Evolutionary conservation across 2,113 vertebrate species (phyloP).

Genomic region (Patagioenas fasciata): DNA sequence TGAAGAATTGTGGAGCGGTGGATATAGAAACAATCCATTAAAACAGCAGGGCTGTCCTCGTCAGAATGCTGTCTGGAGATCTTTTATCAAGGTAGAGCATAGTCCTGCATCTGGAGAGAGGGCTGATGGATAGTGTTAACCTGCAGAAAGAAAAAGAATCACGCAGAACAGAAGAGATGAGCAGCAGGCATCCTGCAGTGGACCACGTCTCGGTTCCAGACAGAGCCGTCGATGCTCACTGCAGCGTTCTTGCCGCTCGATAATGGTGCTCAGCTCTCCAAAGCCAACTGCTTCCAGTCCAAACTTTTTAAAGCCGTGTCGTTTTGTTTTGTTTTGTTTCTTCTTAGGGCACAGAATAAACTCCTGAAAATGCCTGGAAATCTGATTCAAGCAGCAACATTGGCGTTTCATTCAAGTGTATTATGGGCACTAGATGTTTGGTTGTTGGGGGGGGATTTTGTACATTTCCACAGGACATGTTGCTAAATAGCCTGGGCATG

Average conservation of each 20-base stretch:
- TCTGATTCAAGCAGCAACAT: neutral
- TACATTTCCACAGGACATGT: conserved; percentile 17
- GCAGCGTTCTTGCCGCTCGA: neutral
- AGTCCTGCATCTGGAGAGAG: neutral
- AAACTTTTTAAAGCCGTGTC: neutral
- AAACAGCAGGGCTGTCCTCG: neutral
- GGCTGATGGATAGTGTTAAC: neutral
- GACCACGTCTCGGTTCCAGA: neutral
- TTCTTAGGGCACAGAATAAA: neutral
- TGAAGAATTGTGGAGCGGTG: neutral
- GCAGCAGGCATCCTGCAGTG: neutral
- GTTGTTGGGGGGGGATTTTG: neutral
- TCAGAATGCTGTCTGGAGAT: neutral
- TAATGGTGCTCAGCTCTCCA: neutral
- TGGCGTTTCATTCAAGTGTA: neutral
- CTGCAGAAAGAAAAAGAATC: neutral
- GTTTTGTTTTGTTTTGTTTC: neutral
- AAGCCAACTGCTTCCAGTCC: neutral
- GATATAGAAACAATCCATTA: neutral
- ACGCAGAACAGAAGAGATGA: neutral
- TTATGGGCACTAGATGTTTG: neutral
- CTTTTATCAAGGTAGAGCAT: neutral
- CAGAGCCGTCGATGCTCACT: neutral
- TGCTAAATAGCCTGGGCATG: conserved; percentile 58
- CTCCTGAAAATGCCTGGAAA: neutral